Percentiles rank a stretch among this genome's conserved stretches.
Conservation (phyloP, 2,797 vertebrate genomes). For the Syndactyla subalaris region DNA sequence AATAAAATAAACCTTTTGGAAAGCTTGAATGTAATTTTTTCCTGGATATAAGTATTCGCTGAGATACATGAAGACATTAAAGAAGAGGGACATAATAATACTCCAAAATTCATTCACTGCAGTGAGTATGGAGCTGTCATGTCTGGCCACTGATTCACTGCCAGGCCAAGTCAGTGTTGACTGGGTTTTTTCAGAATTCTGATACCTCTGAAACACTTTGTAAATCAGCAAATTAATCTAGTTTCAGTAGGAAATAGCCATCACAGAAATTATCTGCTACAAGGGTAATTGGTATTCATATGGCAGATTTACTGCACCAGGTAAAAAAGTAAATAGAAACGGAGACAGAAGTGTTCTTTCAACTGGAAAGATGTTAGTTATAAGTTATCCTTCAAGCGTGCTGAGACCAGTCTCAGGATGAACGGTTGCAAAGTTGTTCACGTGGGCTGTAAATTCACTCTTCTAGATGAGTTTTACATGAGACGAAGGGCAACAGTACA, state of each 20-base stretch:
- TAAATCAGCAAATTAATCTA: not conserved
- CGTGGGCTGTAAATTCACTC: not conserved
- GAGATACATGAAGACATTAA: not conserved
- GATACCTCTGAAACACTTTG: not conserved
- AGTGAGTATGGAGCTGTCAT: not conserved
- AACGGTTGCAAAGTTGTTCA: not conserved
- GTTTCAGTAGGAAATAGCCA: not conserved
- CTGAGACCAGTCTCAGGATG: not conserved
- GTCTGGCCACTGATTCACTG: not conserved
- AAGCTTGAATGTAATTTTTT: not conserved
- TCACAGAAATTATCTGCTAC: not conserved
- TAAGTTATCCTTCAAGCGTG: not conserved
- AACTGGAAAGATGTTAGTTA: not conserved
- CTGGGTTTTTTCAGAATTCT: not conserved
- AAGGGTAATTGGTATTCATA: not conserved
- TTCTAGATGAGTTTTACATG: not conserved
- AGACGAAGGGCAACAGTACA: not conserved
- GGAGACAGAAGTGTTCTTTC: not conserved
- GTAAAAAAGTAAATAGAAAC: not conserved
- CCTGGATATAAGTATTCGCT: not conserved
- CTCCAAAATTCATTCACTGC: not conserved
- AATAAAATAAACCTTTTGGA: conserved; percentile 1
- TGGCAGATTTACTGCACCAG: not conserved
- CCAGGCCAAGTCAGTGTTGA: not conserved
- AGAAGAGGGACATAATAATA: not conserved